Conservation (phyloP, 1,140 invertebrate species). For the Hylaeus anthracinus region DNA sequence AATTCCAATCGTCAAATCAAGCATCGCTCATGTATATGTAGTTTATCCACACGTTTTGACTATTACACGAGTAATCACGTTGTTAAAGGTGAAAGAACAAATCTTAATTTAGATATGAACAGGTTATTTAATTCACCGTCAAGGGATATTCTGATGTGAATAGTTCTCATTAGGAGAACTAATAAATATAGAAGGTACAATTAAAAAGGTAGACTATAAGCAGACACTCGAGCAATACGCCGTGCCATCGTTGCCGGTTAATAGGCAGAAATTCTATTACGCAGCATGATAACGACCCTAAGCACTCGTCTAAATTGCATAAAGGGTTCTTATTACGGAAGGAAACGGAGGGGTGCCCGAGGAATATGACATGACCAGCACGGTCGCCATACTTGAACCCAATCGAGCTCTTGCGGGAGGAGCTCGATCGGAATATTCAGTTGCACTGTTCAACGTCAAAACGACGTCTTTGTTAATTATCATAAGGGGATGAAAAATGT, state of each 20-base stretch:
- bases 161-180: too few relatives aligned
- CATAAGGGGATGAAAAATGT: too few relatives aligned
- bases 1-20: too few relatives aligned
- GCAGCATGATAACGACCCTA: background rate
- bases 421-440: background rate
- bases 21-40: too few relatives aligned
- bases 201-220: background rate
- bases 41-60: too few relatives aligned
- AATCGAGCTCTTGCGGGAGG: background rate
- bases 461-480: too few relatives aligned
- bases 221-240: background rate
- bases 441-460: too few relatives aligned
- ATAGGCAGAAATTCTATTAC: background rate
- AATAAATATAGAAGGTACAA: background rate
- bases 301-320: background rate
- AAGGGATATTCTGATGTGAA: too few relatives aligned
- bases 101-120: too few relatives aligned
- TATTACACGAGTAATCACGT: too few relatives aligned
- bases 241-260: background rate
- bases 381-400: background rate
- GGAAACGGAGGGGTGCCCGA: background rate
- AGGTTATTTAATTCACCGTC: too few relatives aligned
- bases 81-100: too few relatives aligned
- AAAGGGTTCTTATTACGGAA: background rate
- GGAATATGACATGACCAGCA: background rate